Percentiles rank a stretch among this genome's conserved stretches.
phyloP scores from a whole-genome alignment of 1,140 invertebrate species.

The Drosophila chauvacae region DNA sequence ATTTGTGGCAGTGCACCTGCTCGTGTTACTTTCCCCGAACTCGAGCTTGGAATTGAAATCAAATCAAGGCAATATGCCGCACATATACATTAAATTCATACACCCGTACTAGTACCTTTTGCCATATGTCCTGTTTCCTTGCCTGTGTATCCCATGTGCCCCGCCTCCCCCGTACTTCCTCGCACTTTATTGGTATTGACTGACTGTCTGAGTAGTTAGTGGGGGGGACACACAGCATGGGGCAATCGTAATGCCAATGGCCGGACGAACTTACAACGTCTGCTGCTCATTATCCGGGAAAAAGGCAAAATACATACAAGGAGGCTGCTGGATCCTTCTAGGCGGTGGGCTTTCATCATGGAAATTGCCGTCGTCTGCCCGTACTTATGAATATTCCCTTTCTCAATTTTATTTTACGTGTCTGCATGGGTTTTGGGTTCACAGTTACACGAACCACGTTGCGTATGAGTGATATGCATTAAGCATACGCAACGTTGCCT shows the following conservation, averaged over 20 bases:
- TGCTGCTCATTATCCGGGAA: conserved; percentile 43
- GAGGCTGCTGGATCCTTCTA: conserved; percentile 17
- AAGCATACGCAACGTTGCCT: conserved; percentile 41
- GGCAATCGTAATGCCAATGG: conserved; percentile 30
- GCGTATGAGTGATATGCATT: conserved; percentile 54
- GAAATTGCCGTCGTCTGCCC: conserved; percentile 21
- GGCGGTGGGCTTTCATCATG: conserved; percentile 38
- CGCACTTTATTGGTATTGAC: conserved; percentile 62
- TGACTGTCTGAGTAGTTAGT: conserved; percentile 64
- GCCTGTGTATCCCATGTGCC: conserved; percentile 14
- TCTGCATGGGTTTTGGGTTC: conserved; percentile 31
- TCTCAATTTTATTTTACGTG: conserved; percentile 14
- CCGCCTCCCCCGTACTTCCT: background rate
- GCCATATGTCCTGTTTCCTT: conserved; percentile 14
- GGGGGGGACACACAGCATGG: conserved; percentile 10
- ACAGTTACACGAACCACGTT: conserved; percentile 7
- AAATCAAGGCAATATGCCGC: conserved; percentile 53
- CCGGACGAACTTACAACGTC: conserved; percentile 39
- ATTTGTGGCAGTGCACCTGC: conserved; percentile 8
- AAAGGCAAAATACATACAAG: conserved; percentile 9
- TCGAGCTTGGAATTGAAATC: conserved; percentile 18
- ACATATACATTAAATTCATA: conserved; percentile 26
- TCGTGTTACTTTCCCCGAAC: conserved; percentile 18
- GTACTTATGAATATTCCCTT: conserved; percentile 39
- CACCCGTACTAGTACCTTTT: conserved; percentile 46